These are phyloP conservation scores for Molossus alvarezi DNA, from an alignment of 2,797 vertebrate genomes.

Conservation along the genomic window DNA sequence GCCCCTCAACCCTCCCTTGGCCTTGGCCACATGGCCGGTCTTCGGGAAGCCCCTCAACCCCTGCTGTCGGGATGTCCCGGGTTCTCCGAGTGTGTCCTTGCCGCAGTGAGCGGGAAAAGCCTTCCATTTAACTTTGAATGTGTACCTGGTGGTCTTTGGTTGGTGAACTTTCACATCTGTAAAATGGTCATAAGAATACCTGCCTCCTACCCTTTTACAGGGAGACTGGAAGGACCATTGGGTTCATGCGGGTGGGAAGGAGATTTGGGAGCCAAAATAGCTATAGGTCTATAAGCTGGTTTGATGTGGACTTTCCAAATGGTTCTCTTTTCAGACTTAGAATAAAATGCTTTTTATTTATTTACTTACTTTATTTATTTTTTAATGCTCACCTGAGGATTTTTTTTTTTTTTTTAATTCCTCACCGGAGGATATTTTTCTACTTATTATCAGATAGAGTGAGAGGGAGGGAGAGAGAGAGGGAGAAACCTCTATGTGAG, in stretches of 20 bases:
- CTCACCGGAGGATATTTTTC: no score
- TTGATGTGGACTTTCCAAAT: background rate
- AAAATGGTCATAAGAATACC: background rate
- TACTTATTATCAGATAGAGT: no score
- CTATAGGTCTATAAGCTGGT: background rate
- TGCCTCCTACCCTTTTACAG: background rate
- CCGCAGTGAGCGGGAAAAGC: background rate
- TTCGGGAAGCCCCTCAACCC: background rate
- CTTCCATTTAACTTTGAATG: background rate
- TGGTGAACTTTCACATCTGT: background rate
- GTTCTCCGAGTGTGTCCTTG: background rate
- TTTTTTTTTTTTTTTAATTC: no score
- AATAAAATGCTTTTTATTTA: background rate
- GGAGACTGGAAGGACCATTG: background rate
- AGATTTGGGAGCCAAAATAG: constrained; percentile 11
- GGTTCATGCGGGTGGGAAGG: background rate
- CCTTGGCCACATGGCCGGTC: background rate
- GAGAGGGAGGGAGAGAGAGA: no score
- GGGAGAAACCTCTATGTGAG: no score
- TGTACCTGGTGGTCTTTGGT: background rate
- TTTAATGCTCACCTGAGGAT: no score
- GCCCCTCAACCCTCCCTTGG: background rate
- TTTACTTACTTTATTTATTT: no score
- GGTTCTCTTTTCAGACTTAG: constrained; percentile 28
- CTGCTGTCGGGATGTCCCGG: accelerated